Percentiles rank a stretch among this genome's conserved stretches.
These are phyloP conservation scores for Autographa gamma DNA, from an alignment of 2,888 invertebrate genomes.

Conservation along the genomic window DNA sequence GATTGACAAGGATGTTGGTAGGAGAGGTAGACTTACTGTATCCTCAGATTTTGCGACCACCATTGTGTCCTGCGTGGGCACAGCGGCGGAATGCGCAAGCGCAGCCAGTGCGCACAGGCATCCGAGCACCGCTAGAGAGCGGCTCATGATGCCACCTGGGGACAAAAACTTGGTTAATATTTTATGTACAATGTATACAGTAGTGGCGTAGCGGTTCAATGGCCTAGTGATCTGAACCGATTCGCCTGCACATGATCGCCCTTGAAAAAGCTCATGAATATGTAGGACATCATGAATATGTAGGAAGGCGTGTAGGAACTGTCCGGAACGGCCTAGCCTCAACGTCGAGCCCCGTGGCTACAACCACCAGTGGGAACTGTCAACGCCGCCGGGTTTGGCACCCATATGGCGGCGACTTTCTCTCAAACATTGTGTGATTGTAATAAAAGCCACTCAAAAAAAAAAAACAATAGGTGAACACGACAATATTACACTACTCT, in stretches of 20 bases:
- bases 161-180: constrained; percentile 12
- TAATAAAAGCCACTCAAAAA: constrained; percentile 79
- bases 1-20: neutral
- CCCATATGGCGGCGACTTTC: constrained; percentile 81
- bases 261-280: no score
- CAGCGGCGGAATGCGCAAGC: constrained; percentile 64
- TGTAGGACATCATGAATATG: no score
- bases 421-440: constrained; percentile 64
- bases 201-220: no score
- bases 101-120: constrained; percentile 64
- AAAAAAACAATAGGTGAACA: no score
- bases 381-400: constrained; percentile 83
- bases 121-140: constrained; percentile 63
- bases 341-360: constrained; percentile 61
- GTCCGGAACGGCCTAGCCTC: constrained; percentile 43
- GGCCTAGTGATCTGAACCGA: no score
- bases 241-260: no score
- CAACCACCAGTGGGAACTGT: constrained; percentile 59
- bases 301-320: constrained; percentile 55
- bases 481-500: no score
- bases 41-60: constrained; percentile 75
- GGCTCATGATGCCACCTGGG: constrained; percentile 53
- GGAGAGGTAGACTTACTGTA: constrained; percentile 46
- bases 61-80: constrained; percentile 77
- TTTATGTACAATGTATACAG: no score